Evolutionary conservation across 2,113 vertebrate species (phyloP).

Genomic region (Zeus faber): DNA sequence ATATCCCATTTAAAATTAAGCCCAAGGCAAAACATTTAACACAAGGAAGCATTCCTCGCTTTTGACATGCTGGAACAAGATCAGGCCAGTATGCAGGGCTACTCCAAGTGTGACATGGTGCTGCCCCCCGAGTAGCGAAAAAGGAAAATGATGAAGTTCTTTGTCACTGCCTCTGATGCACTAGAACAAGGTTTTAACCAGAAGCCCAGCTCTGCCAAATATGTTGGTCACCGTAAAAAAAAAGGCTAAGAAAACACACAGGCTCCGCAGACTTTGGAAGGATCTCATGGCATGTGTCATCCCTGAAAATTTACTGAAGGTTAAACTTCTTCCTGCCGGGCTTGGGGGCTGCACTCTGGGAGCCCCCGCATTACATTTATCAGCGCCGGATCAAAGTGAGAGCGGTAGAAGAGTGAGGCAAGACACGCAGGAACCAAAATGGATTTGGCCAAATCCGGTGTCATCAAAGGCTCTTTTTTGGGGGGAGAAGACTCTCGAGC

Average conservation of each 20-base stretch:
- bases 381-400: no score
- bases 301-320: slow-evolving; percentile 35
- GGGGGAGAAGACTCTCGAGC: no score
- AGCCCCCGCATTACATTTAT: slow-evolving; percentile 34
- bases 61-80: neutral
- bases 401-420: no score
- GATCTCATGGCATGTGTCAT: slow-evolving; percentile 30
- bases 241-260: slow-evolving; percentile 14
- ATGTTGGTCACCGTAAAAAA: slow-evolving; percentile 33
- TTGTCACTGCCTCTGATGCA: no score
- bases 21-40: no score
- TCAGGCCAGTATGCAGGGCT: neutral
- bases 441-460: no score
- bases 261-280: slow-evolving; percentile 13
- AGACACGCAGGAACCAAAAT: no score
- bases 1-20: no score
- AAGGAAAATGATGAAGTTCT: no score
- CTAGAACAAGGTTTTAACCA: slow-evolving; percentile 12
- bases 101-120: neutral
- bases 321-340: slow-evolving; percentile 38
- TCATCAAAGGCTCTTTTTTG: no score
- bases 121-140: neutral
- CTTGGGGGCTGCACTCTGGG: slow-evolving; percentile 17
- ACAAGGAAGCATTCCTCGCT: no score
- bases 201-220: no score